These are phyloP conservation scores for Drosophila suzukii DNA, from an alignment of 1,140 invertebrate species.

Conservation along the genomic window DNA sequence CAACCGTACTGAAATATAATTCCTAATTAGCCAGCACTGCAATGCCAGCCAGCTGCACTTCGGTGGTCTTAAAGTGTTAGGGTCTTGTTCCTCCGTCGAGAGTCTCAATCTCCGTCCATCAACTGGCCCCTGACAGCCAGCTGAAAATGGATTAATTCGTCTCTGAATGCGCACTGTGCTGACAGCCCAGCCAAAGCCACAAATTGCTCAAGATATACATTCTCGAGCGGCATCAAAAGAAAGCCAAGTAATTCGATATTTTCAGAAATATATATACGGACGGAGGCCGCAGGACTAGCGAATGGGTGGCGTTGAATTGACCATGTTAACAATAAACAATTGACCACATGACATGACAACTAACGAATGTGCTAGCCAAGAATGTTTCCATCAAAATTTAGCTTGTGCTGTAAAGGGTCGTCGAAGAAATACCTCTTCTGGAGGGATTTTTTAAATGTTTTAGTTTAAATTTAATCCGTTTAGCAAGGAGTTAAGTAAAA, in stretches of 20 bases:
- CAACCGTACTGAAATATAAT: slow-evolving; percentile 7
- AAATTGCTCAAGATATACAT: slow-evolving; percentile 49
- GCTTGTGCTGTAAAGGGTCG: background rate
- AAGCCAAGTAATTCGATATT: slow-evolving; percentile 53
- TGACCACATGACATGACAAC: slow-evolving; percentile 74
- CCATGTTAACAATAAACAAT: slow-evolving; percentile 76
- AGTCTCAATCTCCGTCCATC: slow-evolving; percentile 15
- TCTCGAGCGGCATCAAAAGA: slow-evolving; percentile 27
- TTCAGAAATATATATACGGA: slow-evolving; percentile 15
- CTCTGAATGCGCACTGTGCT: slow-evolving; percentile 34
- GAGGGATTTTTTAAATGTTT: too few relatives aligned
- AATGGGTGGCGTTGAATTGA: slow-evolving; percentile 17
- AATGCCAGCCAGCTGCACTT: slow-evolving; percentile 20
- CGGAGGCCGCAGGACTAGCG: background rate
- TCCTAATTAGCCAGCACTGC: slow-evolving; percentile 47
- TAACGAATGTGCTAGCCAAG: slow-evolving; percentile 49
- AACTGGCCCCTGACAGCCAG: slow-evolving; percentile 31
- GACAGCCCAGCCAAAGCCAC: slow-evolving; percentile 50
- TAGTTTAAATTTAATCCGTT: too few relatives aligned
- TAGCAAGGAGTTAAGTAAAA: too few relatives aligned
- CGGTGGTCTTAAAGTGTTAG: slow-evolving; percentile 43
- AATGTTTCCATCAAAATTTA: slow-evolving; percentile 47
- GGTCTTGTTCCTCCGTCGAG: background rate
- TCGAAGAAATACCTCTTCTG: background rate
- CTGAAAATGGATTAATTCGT: slow-evolving; percentile 56